These are phyloP conservation scores for Nothoprocta pentlandii DNA, from an alignment of 2,113 vertebrate genomes.

Conservation along the genomic window DNA sequence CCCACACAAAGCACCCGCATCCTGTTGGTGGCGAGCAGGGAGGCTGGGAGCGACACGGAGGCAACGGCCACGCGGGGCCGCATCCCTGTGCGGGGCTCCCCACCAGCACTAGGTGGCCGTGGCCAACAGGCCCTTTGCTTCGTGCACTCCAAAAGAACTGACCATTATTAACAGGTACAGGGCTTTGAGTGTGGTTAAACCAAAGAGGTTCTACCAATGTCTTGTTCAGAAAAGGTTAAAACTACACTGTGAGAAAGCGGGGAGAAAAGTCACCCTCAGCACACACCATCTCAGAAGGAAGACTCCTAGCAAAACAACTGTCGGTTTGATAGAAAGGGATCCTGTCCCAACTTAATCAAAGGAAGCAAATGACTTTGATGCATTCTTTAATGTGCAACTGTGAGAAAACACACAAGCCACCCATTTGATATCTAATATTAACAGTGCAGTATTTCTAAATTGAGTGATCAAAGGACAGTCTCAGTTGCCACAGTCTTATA, in stretches of 20 bases:
- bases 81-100: too few species aligned
- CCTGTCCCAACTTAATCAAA: slow-evolving; percentile 29
- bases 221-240: neutral
- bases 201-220: neutral
- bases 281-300: neutral
- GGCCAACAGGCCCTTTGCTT: neutral
- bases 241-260: neutral
- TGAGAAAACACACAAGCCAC: neutral
- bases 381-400: neutral
- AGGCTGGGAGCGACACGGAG: too few species aligned
- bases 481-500: neutral
- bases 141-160: neutral
- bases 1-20: too few species aligned
- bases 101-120: neutral
- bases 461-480: slow-evolving; percentile 43
- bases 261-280: neutral
- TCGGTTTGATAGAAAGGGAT: neutral
- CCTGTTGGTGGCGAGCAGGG: too few species aligned
- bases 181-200: neutral
- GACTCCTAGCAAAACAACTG: neutral
- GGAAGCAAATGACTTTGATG: slow-evolving; percentile 4
- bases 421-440: slow-evolving; percentile 33
- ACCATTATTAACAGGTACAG: neutral
- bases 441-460: neutral
- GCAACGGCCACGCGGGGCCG: too few species aligned